A percentile compares a stretch with the other conserved stretches of the same genome.
These are phyloP conservation scores for Hemibagrus guttatus DNA, from an alignment of 2,797 vertebrate genomes.

Conservation along the genomic window DNA sequence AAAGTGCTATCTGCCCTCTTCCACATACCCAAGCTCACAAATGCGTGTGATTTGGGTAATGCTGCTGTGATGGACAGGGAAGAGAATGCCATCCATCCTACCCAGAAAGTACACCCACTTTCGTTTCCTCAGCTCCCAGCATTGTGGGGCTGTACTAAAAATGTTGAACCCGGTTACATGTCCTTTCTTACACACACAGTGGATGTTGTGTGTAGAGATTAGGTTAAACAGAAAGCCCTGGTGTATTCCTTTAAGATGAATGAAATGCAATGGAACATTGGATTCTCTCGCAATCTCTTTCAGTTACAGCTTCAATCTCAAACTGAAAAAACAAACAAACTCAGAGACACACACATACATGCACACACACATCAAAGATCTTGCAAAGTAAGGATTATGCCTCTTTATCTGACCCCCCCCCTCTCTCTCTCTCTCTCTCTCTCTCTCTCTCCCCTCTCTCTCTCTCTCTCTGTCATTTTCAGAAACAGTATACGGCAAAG, in stretches of 20 bases:
- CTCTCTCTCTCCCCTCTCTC: no score
- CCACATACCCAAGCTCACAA: neutral
- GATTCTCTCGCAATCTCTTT: neutral
- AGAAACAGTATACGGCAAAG: neutral
- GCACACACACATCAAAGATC: neutral
- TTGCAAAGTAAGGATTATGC: constrained; percentile 12
- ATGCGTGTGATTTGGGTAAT: neutral
- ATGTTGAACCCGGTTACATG: neutral
- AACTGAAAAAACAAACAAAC: neutral
- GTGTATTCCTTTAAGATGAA: neutral
- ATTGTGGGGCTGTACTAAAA: neutral
- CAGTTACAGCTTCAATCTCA: neutral
- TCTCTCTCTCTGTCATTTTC: neutral
- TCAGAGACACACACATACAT: neutral
- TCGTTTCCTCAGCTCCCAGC: neutral
- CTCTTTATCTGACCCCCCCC: neutral
- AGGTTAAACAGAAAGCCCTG: neutral
- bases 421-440: no score
- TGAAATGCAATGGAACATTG: neutral
- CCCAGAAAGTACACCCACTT: neutral
- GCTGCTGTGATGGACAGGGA: neutral
- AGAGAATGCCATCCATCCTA: neutral
- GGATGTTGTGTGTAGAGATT: neutral
- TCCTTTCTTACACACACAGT: neutral
- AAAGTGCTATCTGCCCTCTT: neutral